Evolutionary conservation across 2,797 vertebrate species (phyloP), one percentile per base, ranked within the genome.

Genomic region (Moxostoma hubbsi): DNA sequence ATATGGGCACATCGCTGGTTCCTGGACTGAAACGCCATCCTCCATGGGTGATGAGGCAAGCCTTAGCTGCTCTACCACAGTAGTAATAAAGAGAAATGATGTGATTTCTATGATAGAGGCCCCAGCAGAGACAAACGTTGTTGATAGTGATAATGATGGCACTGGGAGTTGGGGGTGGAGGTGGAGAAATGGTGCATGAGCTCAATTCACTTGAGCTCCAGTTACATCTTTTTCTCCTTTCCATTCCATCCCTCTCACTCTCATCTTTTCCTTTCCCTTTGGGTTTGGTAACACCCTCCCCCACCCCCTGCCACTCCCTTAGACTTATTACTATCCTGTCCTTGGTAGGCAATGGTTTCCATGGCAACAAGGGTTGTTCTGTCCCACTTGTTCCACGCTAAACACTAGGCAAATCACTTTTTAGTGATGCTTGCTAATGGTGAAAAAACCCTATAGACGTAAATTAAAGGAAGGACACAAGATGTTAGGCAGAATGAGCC

Each of bases 301-400:
- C 80, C 81, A 75, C 83, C 75, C 75, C 84, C 65, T 82, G 79
- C 78, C 73, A 75, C 85, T 88, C 86, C 88, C 79, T 80, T 79
- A 84, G 85, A 88, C 86, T 85, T 84, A 87, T 86, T 88, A 87
- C 87, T 83, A 85, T 80, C 58, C 64, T 54, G 81, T 89, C 84
- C 84, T 87, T 83, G 82, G 85, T 84, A 85, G 85, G 83, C 64
- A 82, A 66, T 87, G 86, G 92, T 92, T 92, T 88, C 91, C 91
- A 85, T 85, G 88, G 91, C 84, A 92, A 93, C 93, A 87, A 75
- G 86, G 86, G 81, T 85, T 81, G 70, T 80, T 80, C 79, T 81
- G 70, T 80, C 81, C 79, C 69, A 61, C 77, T 77, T 82, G 80
- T 79, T 67, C 67, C 59, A n/a, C 47, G 9, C 50, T 63, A 49